Base-by-base conservation (phyloP, 92 coral and sea anemone genomes). In the Metridium senile region DNA sequence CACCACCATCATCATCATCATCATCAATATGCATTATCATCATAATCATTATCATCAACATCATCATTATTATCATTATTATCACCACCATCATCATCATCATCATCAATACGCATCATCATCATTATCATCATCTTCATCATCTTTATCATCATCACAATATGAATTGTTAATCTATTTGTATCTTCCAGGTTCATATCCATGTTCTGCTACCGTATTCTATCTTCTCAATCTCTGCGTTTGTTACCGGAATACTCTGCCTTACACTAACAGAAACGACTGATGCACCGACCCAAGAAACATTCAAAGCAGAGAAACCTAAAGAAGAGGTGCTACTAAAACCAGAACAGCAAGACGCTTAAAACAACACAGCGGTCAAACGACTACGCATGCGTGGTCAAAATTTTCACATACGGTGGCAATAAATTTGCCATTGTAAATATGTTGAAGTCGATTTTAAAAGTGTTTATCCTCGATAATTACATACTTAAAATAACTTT, bases 261-360 rank as follows among this genome's bases (percentile, higher is more conserved):
- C 57, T 70, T 21, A 70, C 61, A 8, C 31, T 70, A 32, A 56
- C 74, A 49, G 74, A 70, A 43, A 70, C 74, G 1, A 70, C 13
- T 1, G 32, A 70, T 43, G 9, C 20, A 18, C 74, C 74, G 20
- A 43, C 58, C 0, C 45, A 2, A 11, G 77, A 72, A 53, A 57
- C n/a, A n/a, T n/a, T n/a, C n/a, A n/a, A n/a, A n/a, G n/a, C n/a
- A n/a, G n/a, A n/a, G n/a, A n/a, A n/a, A n/a, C n/a, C n/a, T n/a
- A n/a, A n/a, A n/a, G n/a, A n/a, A n/a, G n/a, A n/a, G n/a, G n/a
- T n/a, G n/a, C n/a, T n/a, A n/a, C n/a, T n/a, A n/a, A n/a, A n/a
- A n/a, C n/a, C n/a, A n/a, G n/a, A n/a, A n/a, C n/a, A n/a, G n/a
- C n/a, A n/a, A n/a, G n/a, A n/a, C n/a, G n/a, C n/a, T n/a, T n/a